These are phyloP conservation scores for Danaus chrysippus DNA, from an alignment of 2,888 invertebrate genomes.

Conservation along the genomic window DNA sequence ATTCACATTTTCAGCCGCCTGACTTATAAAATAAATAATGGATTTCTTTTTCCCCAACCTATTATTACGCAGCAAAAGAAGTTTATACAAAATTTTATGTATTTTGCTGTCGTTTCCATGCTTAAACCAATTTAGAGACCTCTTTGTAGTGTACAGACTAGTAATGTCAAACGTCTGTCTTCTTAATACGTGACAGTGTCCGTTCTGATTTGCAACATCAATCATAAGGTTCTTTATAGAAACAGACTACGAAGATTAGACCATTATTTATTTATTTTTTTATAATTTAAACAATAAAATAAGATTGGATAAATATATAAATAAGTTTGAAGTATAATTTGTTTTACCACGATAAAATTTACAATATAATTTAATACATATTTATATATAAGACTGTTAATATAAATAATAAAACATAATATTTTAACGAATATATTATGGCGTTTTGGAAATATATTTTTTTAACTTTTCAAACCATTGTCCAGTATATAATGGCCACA, in stretches of 20 bases:
- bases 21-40: too few species aligned
- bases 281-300: too few species aligned
- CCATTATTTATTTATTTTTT: too few species aligned
- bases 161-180: constrained; percentile 26
- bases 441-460: background rate
- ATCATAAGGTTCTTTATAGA: background rate
- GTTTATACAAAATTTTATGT: too few species aligned
- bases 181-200: constrained; percentile 21
- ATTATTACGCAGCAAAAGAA: too few species aligned
- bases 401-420: constrained; percentile 1
- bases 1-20: too few species aligned
- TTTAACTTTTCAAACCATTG: background rate
- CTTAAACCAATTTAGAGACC: too few species aligned
- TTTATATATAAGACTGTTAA: background rate
- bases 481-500: background rate
- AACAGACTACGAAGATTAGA: too few species aligned
- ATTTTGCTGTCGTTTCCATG: too few species aligned
- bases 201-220: constrained; percentile 15
- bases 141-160: constrained; percentile 24
- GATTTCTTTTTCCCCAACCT: too few species aligned
- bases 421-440: background rate
- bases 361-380: background rate
- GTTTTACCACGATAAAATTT: background rate
- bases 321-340: background rate
- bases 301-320: too few species aligned